These are phyloP conservation scores for Augochlorella aurata DNA, from an alignment of 2,888 invertebrate species.

Conservation along the genomic window DNA sequence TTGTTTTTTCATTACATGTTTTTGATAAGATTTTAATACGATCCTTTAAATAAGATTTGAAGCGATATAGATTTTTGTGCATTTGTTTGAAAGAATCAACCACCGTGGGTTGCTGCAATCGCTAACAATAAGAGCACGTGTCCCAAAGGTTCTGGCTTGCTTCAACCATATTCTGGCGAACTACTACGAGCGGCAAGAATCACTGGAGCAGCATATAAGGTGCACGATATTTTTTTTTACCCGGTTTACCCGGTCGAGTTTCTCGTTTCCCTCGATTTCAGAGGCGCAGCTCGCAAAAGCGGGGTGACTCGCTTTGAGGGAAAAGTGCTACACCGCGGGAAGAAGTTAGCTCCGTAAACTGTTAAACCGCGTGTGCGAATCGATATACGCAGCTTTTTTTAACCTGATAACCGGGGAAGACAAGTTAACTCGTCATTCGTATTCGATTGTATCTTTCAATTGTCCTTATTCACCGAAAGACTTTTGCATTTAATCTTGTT, in stretches of 20 bases:
- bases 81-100: no score
- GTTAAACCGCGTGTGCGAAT: constrained; percentile 51
- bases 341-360: constrained; percentile 50
- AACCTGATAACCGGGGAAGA: constrained; percentile 38
- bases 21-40: no score
- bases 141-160: not conserved
- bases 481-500: not conserved
- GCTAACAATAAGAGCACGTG: not conserved
- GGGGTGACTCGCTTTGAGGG: constrained; percentile 52
- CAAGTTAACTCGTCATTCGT: constrained; percentile 14
- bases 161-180: not conserved
- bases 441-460: not conserved
- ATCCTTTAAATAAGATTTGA: no score
- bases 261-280: constrained; percentile 48
- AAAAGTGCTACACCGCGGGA: constrained; percentile 45
- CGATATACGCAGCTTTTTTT: constrained; percentile 49
- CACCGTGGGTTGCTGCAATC: not conserved
- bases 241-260: constrained; percentile 35
- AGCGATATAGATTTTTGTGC: no score
- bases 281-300: constrained; percentile 41
- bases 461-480: not conserved
- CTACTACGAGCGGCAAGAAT: constrained; percentile 4
- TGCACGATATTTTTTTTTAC: constrained; percentile 13
- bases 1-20: no score
- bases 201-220: not conserved